A percentile compares a stretch with the other conserved stretches of the same genome.
Conservation (phyloP, 2,888 invertebrate species). For the Dusona sp. region DNA sequence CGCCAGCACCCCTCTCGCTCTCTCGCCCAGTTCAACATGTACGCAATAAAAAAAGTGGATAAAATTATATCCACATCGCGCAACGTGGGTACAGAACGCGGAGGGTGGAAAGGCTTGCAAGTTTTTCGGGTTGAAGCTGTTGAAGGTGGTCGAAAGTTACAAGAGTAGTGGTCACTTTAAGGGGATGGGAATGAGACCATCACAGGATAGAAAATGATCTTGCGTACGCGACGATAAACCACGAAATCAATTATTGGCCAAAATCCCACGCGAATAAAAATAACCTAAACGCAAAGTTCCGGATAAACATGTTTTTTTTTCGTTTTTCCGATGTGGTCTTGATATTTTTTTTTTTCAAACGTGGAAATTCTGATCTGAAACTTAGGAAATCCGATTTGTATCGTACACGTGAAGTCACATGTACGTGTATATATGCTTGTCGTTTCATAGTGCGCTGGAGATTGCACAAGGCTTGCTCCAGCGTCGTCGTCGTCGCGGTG, state of each 20-base stretch:
- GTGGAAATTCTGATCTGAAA: constrained; percentile 2
- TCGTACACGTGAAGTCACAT: background rate
- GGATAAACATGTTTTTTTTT: constrained; percentile 60
- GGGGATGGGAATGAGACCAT: constrained; percentile 19
- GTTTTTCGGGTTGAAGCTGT: constrained; percentile 77
- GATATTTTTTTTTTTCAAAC: constrained; percentile 41
- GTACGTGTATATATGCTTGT: constrained; percentile 7
- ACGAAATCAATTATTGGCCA: background rate
- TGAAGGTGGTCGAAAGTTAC: constrained; percentile 82
- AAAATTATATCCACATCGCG: constrained; percentile 84
- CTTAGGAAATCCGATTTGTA: constrained; percentile 27
- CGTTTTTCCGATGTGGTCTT: no score
- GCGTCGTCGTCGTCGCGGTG: background rate
- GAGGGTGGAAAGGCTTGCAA: constrained; percentile 2
- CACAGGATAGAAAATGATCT: background rate
- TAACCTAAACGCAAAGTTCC: background rate
- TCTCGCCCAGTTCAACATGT: constrained; percentile 83
- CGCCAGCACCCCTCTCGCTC: background rate
- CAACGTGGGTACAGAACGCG: constrained; percentile 71
- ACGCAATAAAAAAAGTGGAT: constrained; percentile 84
- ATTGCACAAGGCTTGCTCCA: constrained; percentile 67
- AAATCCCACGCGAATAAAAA: background rate
- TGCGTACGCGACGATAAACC: background rate
- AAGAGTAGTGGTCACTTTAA: constrained; percentile 70
- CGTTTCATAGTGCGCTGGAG: constrained; percentile 59